Conservation (phyloP, 1,140 invertebrate species). For the Aphis craccivora region DNA sequence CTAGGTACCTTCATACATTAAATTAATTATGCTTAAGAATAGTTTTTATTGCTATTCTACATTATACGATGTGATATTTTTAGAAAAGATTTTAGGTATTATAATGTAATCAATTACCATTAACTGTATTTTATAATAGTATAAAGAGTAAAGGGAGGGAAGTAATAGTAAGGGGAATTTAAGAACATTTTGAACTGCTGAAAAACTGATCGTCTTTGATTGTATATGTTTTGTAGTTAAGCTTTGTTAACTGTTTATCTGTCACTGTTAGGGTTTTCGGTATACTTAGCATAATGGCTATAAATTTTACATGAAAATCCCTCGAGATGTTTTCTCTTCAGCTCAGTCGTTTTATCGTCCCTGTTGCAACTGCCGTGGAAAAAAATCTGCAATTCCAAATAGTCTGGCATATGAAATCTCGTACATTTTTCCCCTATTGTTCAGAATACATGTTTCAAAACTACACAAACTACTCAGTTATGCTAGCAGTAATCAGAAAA, state of each 20-base stretch:
- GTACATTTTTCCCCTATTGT: conserved; percentile 30
- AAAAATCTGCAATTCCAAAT: conserved; percentile 52
- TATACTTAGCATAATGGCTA: conserved; percentile 51
- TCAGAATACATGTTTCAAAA: conserved; percentile 25
- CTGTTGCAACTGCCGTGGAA: conserved; percentile 22
- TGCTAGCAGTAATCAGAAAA: conserved; percentile 19
- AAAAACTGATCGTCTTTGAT: conserved; percentile 38
- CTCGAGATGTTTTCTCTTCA: conserved; percentile 51
- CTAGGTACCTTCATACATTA: background rate
- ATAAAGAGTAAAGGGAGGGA: background rate
- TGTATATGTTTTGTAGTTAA: conserved; percentile 34
- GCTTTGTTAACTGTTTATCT: conserved; percentile 52
- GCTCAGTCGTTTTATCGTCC: conserved; percentile 52
- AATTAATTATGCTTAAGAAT: background rate
- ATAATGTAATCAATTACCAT: conserved; percentile 18
- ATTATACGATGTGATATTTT: background rate
- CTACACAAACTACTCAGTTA: conserved; percentile 3
- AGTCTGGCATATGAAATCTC: conserved; percentile 48
- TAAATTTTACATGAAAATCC: conserved; percentile 51
- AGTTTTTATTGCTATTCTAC: background rate
- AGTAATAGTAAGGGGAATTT: background rate
- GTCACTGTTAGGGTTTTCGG: conserved; percentile 42
- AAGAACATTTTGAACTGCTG: conserved; percentile 21
- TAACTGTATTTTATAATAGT: conserved; percentile 3
- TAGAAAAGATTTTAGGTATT: background rate